These are phyloP conservation scores for Sabatieria punctata DNA, from an alignment of 2,888 invertebrate genomes.

Conservation along the genomic window DNA sequence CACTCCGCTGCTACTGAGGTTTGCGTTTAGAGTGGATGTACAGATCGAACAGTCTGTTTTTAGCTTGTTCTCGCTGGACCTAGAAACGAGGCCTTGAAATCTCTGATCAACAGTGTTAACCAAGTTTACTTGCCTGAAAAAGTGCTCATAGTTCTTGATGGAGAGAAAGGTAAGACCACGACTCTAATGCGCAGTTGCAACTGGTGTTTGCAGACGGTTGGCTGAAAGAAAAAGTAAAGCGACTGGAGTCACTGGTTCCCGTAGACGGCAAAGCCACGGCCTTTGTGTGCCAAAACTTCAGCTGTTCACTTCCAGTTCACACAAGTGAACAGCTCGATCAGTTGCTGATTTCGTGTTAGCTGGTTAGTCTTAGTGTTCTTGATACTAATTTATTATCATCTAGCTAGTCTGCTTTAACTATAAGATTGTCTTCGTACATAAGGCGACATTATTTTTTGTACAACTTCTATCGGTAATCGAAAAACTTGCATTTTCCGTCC, in stretches of 20 bases:
- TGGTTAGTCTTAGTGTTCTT: too few relatives aligned
- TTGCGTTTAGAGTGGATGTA: not conserved
- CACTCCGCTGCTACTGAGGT: not conserved
- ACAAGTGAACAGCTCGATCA: conserved; percentile 49
- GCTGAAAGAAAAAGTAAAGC: conserved; percentile 10
- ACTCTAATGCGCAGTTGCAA: too few relatives aligned
- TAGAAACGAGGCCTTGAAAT: too few relatives aligned
- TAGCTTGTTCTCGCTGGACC: conserved; percentile 36
- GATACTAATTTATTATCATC: too few relatives aligned
- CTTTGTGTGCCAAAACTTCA: conserved; percentile 57
- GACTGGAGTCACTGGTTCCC: conserved; percentile 30
- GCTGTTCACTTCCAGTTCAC: conserved; percentile 56
- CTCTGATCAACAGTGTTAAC: conserved; percentile 48
- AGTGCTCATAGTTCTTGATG: conserved; percentile 40
- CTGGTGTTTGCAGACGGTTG: conserved; percentile 4
- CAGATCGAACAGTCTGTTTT: not conserved
- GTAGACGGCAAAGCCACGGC: conserved; percentile 49
- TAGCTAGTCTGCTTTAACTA: too few relatives aligned
- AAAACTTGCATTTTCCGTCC: not conserved
- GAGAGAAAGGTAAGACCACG: conserved; percentile 4
- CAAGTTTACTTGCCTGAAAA: conserved; percentile 49
- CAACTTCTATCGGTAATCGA: too few relatives aligned
- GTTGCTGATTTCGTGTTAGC: too few relatives aligned
- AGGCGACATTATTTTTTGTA: too few relatives aligned
- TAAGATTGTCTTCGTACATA: too few relatives aligned